phyloP scores from a whole-genome alignment of 2,797 vertebrate species.

The Prunella strophiata region DNA sequence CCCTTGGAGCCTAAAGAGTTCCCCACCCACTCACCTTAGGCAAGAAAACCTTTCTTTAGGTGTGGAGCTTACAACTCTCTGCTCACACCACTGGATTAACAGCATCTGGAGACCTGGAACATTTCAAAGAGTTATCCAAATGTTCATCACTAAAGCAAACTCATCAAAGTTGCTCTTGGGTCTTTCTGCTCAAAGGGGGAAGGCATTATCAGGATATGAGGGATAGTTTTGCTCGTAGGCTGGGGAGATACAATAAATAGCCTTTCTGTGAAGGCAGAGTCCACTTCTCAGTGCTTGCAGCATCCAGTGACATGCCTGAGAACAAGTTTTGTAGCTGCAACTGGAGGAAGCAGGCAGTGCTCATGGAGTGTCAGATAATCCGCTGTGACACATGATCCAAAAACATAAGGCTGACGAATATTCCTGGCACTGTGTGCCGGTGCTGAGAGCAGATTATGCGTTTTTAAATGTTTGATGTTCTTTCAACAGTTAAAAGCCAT shows the following conservation, averaged over 20 bases:
- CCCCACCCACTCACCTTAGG: neutral
- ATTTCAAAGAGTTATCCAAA: slow-evolving; percentile 30
- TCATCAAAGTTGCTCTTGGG: neutral
- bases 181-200: neutral
- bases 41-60: slow-evolving; percentile 34
- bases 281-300: neutral
- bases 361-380: slow-evolving; percentile 56
- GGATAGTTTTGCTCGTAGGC: neutral
- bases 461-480: slow-evolving; percentile 64
- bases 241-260: neutral
- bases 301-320: slow-evolving; percentile 26
- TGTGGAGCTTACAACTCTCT: neutral
- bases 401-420: slow-evolving; percentile 57
- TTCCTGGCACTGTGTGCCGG: slow-evolving; percentile 37
- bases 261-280: neutral
- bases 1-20: neutral
- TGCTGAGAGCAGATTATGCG: slow-evolving; percentile 40
- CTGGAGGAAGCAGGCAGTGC: slow-evolving; percentile 31
- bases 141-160: neutral
- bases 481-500: slow-evolving; percentile 70
- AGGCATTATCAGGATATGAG: neutral
- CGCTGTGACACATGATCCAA: slow-evolving; percentile 22
- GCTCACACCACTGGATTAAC: neutral
- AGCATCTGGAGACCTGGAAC: slow-evolving; percentile 13
- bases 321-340: slow-evolving; percentile 34